Conservation (phyloP, 2,888 invertebrate species). For the Metopia argyrocephala region DNA sequence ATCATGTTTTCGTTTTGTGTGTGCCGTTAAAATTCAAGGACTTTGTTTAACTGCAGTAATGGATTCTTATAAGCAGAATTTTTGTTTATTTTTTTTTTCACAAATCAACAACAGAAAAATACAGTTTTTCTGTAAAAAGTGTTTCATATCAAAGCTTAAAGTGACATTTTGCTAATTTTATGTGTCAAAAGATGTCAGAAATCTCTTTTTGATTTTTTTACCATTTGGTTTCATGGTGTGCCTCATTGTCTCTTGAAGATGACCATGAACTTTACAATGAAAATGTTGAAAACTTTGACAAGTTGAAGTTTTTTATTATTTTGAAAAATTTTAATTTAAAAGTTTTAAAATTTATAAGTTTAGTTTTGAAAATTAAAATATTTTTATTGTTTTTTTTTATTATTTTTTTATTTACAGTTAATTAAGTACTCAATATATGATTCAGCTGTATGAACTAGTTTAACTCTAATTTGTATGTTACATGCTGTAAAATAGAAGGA, state of each 20-base stretch:
- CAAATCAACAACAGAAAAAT: neutral
- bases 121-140: conserved; percentile 32
- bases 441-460: no score
- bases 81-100: conserved; percentile 21
- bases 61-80: conserved; percentile 45
- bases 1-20: conserved; percentile 34
- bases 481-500: no score
- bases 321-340: neutral
- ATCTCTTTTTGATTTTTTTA: conserved; percentile 32
- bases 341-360: neutral
- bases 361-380: no score
- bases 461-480: no score
- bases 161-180: conserved; percentile 62
- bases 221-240: conserved; percentile 5
- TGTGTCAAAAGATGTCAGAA: conserved; percentile 61
- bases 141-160: conserved; percentile 46
- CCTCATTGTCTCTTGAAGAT: neutral
- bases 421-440: no score
- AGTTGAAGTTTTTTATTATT: neutral
- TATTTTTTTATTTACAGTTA: no score
- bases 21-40: conserved; percentile 55
- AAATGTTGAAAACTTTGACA: conserved; percentile 4
- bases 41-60: conserved; percentile 51
- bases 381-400: no score
- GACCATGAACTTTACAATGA: conserved; percentile 48